A percentile compares a stretch with the other conserved stretches of the same genome.
phyloP scores from a whole-genome alignment of 2,888 invertebrate genomes.

The Tipula lateralis region DNA sequence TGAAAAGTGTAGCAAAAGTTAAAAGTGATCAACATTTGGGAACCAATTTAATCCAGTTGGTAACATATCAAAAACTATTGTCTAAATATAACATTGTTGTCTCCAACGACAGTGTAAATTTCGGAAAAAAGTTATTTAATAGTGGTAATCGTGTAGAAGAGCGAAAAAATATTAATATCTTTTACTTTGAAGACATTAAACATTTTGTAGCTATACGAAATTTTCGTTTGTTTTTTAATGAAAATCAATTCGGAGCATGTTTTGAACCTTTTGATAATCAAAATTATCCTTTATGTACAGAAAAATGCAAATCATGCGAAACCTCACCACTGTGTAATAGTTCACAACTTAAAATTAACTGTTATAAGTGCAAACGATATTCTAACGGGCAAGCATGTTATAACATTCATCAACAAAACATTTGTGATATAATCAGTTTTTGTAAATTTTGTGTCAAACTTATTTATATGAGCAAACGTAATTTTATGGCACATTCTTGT shows the following conservation, averaged over 20 bases:
- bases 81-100: not conserved
- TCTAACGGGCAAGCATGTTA: not conserved
- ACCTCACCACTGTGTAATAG: not conserved
- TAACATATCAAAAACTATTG: not conserved
- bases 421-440: not conserved
- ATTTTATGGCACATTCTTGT: not conserved
- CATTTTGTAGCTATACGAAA: constrained; percentile 2
- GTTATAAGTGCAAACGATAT: not conserved
- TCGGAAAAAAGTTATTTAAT: not conserved
- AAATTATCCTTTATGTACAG: not conserved
- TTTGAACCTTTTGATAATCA: not conserved
- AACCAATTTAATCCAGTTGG: not conserved
- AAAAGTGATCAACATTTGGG: not conserved
- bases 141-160: not conserved
- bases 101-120: not conserved
- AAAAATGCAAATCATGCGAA: not conserved
- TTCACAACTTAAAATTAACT: not conserved
- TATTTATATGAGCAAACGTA: not conserved
- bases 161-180: not conserved
- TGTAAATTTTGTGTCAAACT: not conserved
- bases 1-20: not conserved
- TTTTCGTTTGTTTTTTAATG: not conserved
- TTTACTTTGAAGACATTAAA: not conserved
- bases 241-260: not conserved
- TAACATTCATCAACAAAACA: not conserved